phyloP scores from a whole-genome alignment of 2,888 invertebrate species.

The Campoplex nolae region DNA sequence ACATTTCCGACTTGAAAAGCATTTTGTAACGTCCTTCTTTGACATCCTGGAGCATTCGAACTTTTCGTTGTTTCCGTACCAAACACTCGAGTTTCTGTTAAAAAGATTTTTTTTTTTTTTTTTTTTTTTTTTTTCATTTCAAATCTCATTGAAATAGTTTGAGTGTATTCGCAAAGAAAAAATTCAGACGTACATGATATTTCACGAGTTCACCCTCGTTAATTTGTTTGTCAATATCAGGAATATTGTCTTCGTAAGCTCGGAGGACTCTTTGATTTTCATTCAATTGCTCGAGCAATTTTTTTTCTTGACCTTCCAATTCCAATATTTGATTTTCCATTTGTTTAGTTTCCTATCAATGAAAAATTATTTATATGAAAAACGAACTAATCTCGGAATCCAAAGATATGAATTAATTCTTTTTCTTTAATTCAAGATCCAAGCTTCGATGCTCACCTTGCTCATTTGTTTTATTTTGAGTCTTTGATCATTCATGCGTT shows the following conservation, averaged over 20 bases:
- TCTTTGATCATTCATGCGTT: slow-evolving; percentile 87
- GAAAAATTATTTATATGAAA: slow-evolving; percentile 10
- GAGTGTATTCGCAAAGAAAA: no score
- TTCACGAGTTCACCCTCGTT: slow-evolving; percentile 83
- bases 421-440: slow-evolving; percentile 26
- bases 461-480: slow-evolving; percentile 86
- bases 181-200: slow-evolving; percentile 80
- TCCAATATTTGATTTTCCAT: slow-evolving; percentile 78
- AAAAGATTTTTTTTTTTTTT: neutral
- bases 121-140: neutral
- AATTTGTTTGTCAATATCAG: slow-evolving; percentile 82
- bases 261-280: slow-evolving; percentile 78
- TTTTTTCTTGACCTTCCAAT: slow-evolving; percentile 75
- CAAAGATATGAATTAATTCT: neutral
- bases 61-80: slow-evolving; percentile 90
- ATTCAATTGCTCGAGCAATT: slow-evolving; percentile 77
- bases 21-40: slow-evolving; percentile 83
- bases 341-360: slow-evolving; percentile 79
- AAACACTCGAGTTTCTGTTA: slow-evolving; percentile 87
- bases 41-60: slow-evolving; percentile 86
- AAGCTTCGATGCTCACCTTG: slow-evolving; percentile 80
- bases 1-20: slow-evolving; percentile 83
- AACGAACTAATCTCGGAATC: slow-evolving; percentile 8
- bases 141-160: neutral
- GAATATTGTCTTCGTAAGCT: slow-evolving; percentile 76